Conservation (phyloP, 2,888 invertebrate species). For the Andricus curvator region DNA sequence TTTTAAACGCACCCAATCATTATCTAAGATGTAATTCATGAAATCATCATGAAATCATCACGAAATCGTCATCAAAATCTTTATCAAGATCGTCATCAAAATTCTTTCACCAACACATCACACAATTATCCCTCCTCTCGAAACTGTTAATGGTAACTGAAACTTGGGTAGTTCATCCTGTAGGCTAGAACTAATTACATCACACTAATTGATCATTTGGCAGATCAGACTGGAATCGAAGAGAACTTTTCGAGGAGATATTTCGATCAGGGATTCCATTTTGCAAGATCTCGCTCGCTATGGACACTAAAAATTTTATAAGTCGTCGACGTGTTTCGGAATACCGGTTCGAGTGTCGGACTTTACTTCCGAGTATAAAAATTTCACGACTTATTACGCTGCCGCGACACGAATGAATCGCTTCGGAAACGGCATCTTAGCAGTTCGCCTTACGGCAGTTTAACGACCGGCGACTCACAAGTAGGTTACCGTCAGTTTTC, state of each 20-base stretch:
- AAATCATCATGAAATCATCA: not conserved
- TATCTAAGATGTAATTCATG: conserved; percentile 26
- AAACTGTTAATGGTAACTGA: conserved; percentile 24
- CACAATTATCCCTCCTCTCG: not conserved
- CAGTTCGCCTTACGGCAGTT: not conserved
- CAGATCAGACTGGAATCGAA: conserved; percentile 12
- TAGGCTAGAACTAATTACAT: conserved; percentile 6
- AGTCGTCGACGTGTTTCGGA: conserved; percentile 21
- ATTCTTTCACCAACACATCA: not conserved
- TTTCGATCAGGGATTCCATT: conserved; percentile 15
- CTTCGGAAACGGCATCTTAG: not conserved
- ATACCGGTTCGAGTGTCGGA: conserved; percentile 17
- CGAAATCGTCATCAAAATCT: not conserved
- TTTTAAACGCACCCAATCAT: conserved; percentile 46
- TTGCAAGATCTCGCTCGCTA: not conserved
- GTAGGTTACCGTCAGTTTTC: conserved; percentile 20
- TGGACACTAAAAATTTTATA: conserved; percentile 27
- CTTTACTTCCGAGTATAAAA: conserved; percentile 37
- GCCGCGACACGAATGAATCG: not conserved
- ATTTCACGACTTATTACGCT: conserved; percentile 40
- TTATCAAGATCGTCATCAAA: not conserved
- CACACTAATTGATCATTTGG: conserved; percentile 19
- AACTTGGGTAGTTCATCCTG: not conserved
- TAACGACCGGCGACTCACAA: conserved; percentile 8
- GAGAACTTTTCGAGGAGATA: not conserved